A percentile compares a stretch with the other conserved stretches of the same genome.
Evolutionary conservation across 2,113 vertebrate genomes (phyloP).

Genomic region (Barbus barbus): DNA sequence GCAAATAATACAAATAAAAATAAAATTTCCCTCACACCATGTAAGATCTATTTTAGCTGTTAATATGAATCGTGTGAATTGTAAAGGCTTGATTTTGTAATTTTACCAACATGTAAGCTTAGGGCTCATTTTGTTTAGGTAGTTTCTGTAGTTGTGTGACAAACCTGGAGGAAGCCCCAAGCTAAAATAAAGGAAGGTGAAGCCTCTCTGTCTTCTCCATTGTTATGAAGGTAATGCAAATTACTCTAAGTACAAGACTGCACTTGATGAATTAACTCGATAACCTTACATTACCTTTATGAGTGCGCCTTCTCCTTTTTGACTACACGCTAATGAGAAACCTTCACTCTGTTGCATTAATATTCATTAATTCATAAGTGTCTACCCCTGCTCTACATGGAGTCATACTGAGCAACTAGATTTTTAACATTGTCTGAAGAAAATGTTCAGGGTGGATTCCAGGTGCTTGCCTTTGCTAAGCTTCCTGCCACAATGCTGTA

Average conservation of each 20-base stretch:
- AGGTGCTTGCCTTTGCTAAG: background rate
- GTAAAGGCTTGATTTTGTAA: background rate
- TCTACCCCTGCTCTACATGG: background rate
- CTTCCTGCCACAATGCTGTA: background rate
- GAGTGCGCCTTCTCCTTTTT: background rate
- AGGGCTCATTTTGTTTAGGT: background rate
- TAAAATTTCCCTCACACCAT: too few relatives aligned
- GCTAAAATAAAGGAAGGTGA: constrained; percentile 12
- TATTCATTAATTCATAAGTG: constrained; percentile 3
- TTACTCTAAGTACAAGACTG: constrained; percentile 3
- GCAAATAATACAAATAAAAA: too few relatives aligned
- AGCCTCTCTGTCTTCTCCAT: background rate
- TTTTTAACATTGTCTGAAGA: background rate
- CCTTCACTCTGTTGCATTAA: background rate
- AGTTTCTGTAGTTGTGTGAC: background rate
- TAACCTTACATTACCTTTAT: constrained; percentile 25
- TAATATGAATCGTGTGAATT: background rate
- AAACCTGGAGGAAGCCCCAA: background rate
- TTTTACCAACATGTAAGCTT: background rate
- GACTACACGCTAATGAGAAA: background rate
- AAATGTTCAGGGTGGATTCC: background rate
- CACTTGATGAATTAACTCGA: constrained; percentile 31
- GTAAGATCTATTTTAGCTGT: background rate
- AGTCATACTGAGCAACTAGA: background rate
- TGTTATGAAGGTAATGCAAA: constrained; percentile 14